A percentile compares a stretch with the other conserved stretches of the same genome.
These are phyloP conservation scores for Nomada ruficornis DNA, from an alignment of 2,888 invertebrate genomes.

Conservation along the genomic window DNA sequence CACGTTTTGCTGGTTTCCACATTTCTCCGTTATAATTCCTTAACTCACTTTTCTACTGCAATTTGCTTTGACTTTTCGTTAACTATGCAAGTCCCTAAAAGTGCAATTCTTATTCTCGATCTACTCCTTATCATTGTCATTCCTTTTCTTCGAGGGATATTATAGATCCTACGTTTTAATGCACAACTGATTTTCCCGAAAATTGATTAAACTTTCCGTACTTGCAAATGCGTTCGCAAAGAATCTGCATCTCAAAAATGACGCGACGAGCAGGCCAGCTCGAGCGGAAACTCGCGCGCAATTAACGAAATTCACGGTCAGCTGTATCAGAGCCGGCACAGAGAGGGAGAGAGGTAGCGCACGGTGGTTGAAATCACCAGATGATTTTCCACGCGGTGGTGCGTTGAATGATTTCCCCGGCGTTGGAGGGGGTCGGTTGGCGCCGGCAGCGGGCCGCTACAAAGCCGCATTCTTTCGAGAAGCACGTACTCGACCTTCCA, in stretches of 20 bases:
- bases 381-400: conserved; percentile 52
- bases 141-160: no score
- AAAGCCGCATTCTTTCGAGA: conserved; percentile 69
- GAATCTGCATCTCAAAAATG: not conserved
- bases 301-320: conserved; percentile 41
- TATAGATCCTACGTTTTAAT: no score
- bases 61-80: no score
- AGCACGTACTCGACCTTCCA: conserved; percentile 70
- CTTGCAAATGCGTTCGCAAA: not conserved
- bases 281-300: conserved; percentile 11
- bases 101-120: no score
- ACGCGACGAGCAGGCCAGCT: not conserved
- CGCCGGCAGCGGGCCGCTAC: conserved; percentile 32
- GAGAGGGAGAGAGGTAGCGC: not conserved
- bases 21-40: not conserved
- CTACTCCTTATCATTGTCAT: no score
- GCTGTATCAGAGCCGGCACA: conserved; percentile 20
- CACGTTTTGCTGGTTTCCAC: not conserved
- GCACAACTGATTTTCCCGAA: no score
- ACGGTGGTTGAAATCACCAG: conserved; percentile 34
- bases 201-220: not conserved
- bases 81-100: no score
- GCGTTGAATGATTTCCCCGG: conserved; percentile 51
- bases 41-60: not conserved
- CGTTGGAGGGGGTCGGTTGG: not conserved